A percentile compares a stretch with the other conserved stretches of the same genome.
Evolutionary conservation across 2,888 invertebrate species (phyloP).

Genomic region (Amiota communis): DNA sequence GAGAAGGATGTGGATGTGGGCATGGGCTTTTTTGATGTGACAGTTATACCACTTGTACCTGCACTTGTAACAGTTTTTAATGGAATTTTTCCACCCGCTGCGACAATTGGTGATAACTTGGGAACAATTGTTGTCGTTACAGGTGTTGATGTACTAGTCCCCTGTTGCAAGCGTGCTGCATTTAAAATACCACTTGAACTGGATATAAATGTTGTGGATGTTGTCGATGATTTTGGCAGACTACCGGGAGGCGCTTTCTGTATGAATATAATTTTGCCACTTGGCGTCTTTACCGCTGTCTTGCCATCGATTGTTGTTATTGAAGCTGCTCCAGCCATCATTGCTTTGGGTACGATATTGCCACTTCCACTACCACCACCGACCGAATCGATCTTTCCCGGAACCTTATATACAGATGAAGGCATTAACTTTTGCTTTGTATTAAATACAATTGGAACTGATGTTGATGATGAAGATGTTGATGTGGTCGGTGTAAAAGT

Average conservation of each 20-base stretch:
- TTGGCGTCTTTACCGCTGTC: slow-evolving; percentile 66
- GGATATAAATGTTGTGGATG: slow-evolving; percentile 36
- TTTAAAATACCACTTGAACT: not conserved
- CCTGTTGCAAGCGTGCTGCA: not conserved
- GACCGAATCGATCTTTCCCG: slow-evolving; percentile 19
- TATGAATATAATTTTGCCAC: slow-evolving; percentile 74
- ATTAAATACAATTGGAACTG: not conserved
- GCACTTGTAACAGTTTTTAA: not conserved
- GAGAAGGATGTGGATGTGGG: no score
- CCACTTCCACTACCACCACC: not conserved
- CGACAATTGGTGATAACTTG: slow-evolving; percentile 2
- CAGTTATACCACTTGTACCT: not conserved
- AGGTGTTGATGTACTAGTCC: not conserved
- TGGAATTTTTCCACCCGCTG: no score
- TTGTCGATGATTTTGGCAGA: slow-evolving; percentile 43
- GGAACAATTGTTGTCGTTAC: slow-evolving; percentile 4
- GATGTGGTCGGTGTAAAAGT: slow-evolving; percentile 9
- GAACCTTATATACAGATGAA: not conserved
- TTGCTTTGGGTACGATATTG: not conserved
- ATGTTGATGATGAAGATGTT: slow-evolving; percentile 22
- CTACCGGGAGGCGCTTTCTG: slow-evolving; percentile 62
- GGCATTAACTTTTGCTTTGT: slow-evolving; percentile 1
- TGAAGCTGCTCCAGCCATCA: slow-evolving; percentile 24
- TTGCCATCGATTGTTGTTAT: slow-evolving; percentile 50
- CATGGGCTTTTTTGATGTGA: not conserved